phyloP scores from a whole-genome alignment of 2,797 vertebrate species.

The Sebastes taczanowskii region DNA sequence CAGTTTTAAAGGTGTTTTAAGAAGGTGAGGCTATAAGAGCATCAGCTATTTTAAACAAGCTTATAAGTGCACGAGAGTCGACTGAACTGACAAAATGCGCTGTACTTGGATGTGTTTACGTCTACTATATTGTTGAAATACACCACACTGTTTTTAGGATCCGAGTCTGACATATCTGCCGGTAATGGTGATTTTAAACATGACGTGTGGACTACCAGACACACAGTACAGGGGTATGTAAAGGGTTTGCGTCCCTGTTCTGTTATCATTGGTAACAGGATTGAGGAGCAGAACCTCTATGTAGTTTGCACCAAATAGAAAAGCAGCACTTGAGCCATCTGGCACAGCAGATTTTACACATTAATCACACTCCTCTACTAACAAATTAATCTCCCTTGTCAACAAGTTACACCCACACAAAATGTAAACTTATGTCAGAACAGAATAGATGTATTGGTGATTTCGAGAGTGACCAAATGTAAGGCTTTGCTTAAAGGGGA shows the following conservation, averaged over 20 bases:
- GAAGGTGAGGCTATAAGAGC: slow-evolving; percentile 2
- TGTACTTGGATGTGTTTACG: not conserved
- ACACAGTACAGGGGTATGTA: not conserved
- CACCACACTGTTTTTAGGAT: not conserved
- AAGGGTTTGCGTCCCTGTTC: not conserved
- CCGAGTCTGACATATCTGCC: not conserved
- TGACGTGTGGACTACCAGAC: not conserved
- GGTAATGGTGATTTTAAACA: not conserved
- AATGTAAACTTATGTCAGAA: not conserved
- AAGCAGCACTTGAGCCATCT: slow-evolving; percentile 26
- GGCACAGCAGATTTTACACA: slow-evolving; percentile 39
- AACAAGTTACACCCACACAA: not conserved
- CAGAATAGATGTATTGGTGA: not conserved
- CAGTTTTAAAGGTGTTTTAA: slow-evolving; percentile 19
- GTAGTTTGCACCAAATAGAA: slow-evolving; percentile 7
- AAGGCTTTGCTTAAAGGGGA: not conserved
- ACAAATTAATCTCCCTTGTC: slow-evolving; percentile 28
- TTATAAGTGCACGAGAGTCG: not conserved
- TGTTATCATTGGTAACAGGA: not conserved
- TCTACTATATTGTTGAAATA: not conserved
- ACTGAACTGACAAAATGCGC: not conserved
- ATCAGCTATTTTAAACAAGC: not conserved
- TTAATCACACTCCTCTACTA: slow-evolving; percentile 23
- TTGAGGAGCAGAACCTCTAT: not conserved
- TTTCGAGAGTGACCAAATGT: not conserved